Conservation (phyloP, 2,888 invertebrate species). For the Drosophila mulleri region DNA sequence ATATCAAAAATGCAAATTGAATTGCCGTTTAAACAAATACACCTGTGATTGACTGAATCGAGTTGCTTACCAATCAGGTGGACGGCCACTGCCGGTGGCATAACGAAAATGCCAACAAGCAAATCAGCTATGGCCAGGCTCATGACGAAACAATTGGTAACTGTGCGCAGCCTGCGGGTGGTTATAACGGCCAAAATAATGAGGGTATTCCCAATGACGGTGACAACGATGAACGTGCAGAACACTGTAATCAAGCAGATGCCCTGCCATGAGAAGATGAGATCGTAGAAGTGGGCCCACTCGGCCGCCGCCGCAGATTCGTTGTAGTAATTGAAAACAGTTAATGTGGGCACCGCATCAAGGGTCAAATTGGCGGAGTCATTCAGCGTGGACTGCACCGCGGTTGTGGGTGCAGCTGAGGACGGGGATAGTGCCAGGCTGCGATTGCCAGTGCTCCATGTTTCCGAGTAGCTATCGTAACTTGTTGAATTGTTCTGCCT, state of each 20-base stretch:
- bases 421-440: conserved; percentile 21
- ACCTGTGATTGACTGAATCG: background rate
- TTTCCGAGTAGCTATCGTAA: conserved; percentile 58
- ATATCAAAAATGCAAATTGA: background rate
- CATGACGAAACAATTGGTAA: conserved; percentile 98
- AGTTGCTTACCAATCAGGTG: conserved; percentile 90
- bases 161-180: conserved; percentile 93
- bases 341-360: conserved; percentile 35
- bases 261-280: conserved; percentile 85
- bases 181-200: conserved; percentile 96
- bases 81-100: conserved; percentile 96
- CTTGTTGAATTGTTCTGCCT: conserved; percentile 64
- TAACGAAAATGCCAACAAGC: conserved; percentile 96
- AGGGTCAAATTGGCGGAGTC: conserved; percentile 34
- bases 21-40: background rate
- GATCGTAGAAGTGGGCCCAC: conserved; percentile 82
- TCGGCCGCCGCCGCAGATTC: conserved; percentile 73
- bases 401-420: conserved; percentile 18
- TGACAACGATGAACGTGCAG: conserved; percentile 89
- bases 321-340: conserved; percentile 66
- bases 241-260: conserved; percentile 88
- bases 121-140: conserved; percentile 97
- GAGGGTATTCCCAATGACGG: conserved; percentile 94
- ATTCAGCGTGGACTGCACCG: conserved; percentile 37
- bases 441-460: conserved; percentile 52